Conservation (phyloP, 1,140 invertebrate genomes). For the Lucilia sericata region DNA sequence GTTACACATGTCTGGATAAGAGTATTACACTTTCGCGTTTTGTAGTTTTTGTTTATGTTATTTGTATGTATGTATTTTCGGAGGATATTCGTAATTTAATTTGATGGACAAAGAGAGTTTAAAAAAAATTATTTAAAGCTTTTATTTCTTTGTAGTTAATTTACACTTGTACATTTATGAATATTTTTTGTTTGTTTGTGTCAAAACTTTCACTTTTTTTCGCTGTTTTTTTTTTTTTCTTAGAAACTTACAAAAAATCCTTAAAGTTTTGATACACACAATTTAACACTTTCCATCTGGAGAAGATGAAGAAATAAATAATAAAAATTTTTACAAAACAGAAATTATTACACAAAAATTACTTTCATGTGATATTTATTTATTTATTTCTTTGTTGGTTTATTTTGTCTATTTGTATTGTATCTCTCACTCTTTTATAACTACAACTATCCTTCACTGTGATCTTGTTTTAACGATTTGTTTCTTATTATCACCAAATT, state of each 20-base stretch:
- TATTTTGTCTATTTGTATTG: background rate
- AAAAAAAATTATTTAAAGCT: background rate
- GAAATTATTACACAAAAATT: background rate
- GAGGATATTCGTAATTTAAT: slow-evolving; percentile 13
- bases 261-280: slow-evolving; percentile 23
- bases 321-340: background rate
- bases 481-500: slow-evolving; percentile 41
- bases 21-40: background rate
- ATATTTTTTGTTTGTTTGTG: background rate
- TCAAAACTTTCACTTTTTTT: slow-evolving; percentile 17
- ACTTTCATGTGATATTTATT: slow-evolving; percentile 18
- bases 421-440: background rate
- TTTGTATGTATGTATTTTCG: background rate
- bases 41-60: background rate
- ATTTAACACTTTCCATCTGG: slow-evolving; percentile 30
- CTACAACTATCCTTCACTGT: slow-evolving; percentile 9
- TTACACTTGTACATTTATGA: slow-evolving; percentile 24
- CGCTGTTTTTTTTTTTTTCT: background rate
- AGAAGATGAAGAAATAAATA: slow-evolving; percentile 17
- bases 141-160: background rate
- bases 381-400: background rate
- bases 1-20: slow-evolving; percentile 18
- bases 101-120: background rate
- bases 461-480: slow-evolving; percentile 43
- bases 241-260: slow-evolving; percentile 14